Base-by-base conservation (phyloP, 1,140 invertebrate species). In the Polypedilum vanderplanki region DNA sequence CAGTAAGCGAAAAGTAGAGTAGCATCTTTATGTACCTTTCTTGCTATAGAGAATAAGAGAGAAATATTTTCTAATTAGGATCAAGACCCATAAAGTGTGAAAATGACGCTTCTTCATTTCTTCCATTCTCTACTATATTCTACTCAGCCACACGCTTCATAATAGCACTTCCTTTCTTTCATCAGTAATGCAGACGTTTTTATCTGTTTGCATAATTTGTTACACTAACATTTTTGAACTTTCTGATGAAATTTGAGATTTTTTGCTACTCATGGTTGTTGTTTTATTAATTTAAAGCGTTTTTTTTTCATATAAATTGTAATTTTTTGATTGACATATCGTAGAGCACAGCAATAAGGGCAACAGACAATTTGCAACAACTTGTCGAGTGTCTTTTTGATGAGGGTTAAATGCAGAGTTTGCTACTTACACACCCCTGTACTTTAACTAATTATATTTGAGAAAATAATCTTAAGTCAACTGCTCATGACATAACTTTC, bases 81-180 rank as follows among this genome's bases (percentile, higher is more conserved):
- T 57, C 46, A 57, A 57, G 46, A 57, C 46, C 46, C 46, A 57
- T 57, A 57, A 57, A 57, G 46, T 57, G 46, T 57, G 46, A 57
- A 57, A 57, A 57, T 57, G 12, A 57, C 46, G 46, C 46, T 57
- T 57, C 46, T 57, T 57, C 12, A 12, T 57, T 57, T 57, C 46
- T 57, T 57, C 46, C 46, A 15, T 33, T 57, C 46, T 57, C 46
- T n/a, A 15, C 46, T 46, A n/a, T n/a, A 57, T 12, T 57, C 46
- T n/a, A 4, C 46, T 57, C 46, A 12, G 12, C n/a, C 46, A 57
- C 46, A 3, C n/a, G 12, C 46, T 57, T 57, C 4, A n/a, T 3
- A n/a, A 4, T 57, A 41, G 15, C 46, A 12, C n/a, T 57, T 12
- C 15, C 12, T 57, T 57, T 15, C 24, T 57, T n/a, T 15, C 46